Conservation (phyloP, 2,797 vertebrate genomes). For the Neostethus bicornis region DNA sequence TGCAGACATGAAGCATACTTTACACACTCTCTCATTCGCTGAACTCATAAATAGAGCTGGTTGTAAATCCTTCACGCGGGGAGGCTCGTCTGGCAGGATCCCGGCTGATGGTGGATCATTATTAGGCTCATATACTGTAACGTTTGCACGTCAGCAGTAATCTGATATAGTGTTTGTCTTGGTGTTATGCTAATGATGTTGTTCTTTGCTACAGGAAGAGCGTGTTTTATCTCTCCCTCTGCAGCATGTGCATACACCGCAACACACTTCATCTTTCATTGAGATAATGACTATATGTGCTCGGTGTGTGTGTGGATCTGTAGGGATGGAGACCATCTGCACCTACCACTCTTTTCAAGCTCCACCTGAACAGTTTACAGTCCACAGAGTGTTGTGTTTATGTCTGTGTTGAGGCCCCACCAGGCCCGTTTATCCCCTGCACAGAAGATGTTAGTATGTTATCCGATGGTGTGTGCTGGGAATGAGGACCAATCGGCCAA, state of each 20-base stretch:
- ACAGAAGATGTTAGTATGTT: slow-evolving; percentile 53
- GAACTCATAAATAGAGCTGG: slow-evolving; percentile 30
- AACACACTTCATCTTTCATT: slow-evolving; percentile 65
- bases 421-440: slow-evolving; percentile 48
- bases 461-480: slow-evolving; percentile 58
- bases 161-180: slow-evolving; percentile 65
- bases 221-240: slow-evolving; percentile 61
- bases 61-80: slow-evolving; percentile 47
- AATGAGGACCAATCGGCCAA: slow-evolving; percentile 55
- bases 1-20: slow-evolving; percentile 41
- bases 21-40: slow-evolving; percentile 27
- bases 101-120: slow-evolving; percentile 61
- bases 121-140: slow-evolving; percentile 65
- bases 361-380: slow-evolving; percentile 24
- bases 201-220: slow-evolving; percentile 60
- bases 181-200: slow-evolving; percentile 69
- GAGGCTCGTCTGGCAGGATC: slow-evolving; percentile 30
- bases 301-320: slow-evolving; percentile 13
- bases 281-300: slow-evolving; percentile 48
- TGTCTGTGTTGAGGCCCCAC: slow-evolving; percentile 34
- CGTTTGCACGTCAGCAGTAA: slow-evolving; percentile 60
- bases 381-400: slow-evolving; percentile 9
- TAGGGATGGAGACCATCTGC: slow-evolving; percentile 32
- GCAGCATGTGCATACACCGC: slow-evolving; percentile 42
- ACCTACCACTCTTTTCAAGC: slow-evolving; percentile 14